Evolutionary conservation across 1,140 invertebrate species (phyloP).

Genomic region (Bombyx mandarina): DNA sequence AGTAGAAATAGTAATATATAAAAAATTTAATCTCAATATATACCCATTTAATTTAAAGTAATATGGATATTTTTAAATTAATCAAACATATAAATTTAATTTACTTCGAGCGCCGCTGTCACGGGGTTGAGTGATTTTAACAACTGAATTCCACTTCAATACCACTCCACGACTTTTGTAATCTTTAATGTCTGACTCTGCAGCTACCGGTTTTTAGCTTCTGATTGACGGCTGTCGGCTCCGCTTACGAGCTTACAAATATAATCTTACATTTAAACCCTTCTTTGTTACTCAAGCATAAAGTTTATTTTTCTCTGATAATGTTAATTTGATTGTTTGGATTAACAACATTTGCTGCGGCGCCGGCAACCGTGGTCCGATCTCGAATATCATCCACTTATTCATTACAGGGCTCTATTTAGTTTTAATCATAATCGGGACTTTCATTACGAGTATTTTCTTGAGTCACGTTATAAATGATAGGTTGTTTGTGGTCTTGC

Average conservation of each 20-base stretch:
- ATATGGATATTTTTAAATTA: too few species aligned
- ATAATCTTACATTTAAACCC: constrained; percentile 17
- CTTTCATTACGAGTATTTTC: constrained; percentile 20
- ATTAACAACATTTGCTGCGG: constrained; percentile 47
- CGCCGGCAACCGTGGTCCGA: constrained; percentile 55
- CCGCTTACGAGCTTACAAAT: constrained; percentile 41
- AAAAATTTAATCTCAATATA: too few species aligned
- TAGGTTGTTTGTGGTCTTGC: constrained; percentile 14
- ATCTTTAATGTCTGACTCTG: constrained; percentile 58
- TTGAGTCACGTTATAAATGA: constrained; percentile 17
- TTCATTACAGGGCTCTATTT: constrained; percentile 57
- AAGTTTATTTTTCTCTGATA: constrained; percentile 21
- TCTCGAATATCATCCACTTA: constrained; percentile 69
- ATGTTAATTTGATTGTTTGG: constrained; percentile 10
- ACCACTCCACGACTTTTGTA: constrained; percentile 45
- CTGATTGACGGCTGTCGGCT: constrained; percentile 69
- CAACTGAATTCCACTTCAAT: constrained; percentile 3
- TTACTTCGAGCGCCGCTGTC: too few species aligned
- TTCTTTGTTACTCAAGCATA: constrained; percentile 17
- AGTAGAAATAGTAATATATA: too few species aligned
- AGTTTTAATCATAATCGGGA: constrained; percentile 59
- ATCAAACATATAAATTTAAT: too few species aligned
- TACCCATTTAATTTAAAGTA: too few species aligned
- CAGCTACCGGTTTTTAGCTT: constrained; percentile 68
- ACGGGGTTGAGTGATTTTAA: too few species aligned